Conservation (phyloP, 2,797 vertebrate genomes). For the Trematomus bernacchii region DNA sequence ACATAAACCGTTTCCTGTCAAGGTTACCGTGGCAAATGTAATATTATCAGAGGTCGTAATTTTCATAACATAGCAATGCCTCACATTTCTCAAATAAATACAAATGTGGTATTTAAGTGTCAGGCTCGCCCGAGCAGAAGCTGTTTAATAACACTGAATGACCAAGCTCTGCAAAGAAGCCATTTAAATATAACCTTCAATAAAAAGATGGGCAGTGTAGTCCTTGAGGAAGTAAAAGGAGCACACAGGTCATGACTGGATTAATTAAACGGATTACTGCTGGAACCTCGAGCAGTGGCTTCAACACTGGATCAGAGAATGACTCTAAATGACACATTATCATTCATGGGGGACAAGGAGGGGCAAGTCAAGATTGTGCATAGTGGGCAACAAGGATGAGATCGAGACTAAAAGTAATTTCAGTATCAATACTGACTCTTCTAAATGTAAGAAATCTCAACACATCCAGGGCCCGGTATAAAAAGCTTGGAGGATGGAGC, state of each 20-base stretch:
- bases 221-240: conserved; percentile 14
- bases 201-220: background rate
- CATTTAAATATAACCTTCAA: conserved; percentile 6
- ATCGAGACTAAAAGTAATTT: conserved; percentile 45
- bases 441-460: conserved; percentile 12
- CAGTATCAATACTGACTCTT: conserved; percentile 17
- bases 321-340: conserved; percentile 60
- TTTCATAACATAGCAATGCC: background rate
- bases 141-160: conserved; percentile 4
- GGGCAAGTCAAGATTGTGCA: conserved; percentile 38
- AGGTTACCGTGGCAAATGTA: background rate
- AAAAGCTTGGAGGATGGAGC: conserved; percentile 5
- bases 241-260: conserved; percentile 33
- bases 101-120: background rate
- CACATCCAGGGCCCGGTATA: background rate
- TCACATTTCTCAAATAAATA: background rate
- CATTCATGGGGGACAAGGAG: conserved; percentile 49
- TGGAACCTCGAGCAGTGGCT: conserved; percentile 18
- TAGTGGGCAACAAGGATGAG: conserved; percentile 7
- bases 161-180: background rate
- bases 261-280: conserved; percentile 41
- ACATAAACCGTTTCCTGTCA: background rate
- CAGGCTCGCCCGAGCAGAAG: background rate
- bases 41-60: background rate
- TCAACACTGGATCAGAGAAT: conserved; percentile 25